These are phyloP conservation scores for Dipodomys stephensi DNA, from an alignment of 2,113 vertebrate genomes.

Conservation along the genomic window DNA sequence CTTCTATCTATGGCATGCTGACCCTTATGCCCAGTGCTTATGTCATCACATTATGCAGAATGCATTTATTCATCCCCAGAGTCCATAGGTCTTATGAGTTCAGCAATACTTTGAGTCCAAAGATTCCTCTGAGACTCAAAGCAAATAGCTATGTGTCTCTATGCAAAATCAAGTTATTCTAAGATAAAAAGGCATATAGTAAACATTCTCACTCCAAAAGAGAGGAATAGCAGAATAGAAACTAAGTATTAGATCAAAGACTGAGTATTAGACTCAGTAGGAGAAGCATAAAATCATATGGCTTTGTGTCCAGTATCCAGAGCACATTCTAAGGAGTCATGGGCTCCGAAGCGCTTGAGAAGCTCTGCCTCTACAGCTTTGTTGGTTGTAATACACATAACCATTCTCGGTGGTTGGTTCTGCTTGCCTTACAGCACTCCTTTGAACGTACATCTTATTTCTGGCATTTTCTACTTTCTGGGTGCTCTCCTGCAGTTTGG, in stretches of 20 bases:
- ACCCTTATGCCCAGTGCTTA: neutral
- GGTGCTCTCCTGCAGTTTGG: neutral
- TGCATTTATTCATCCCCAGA: neutral
- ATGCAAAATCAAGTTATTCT: neutral
- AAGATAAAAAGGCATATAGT: neutral
- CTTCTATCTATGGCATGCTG: too few relatives aligned
- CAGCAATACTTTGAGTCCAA: neutral
- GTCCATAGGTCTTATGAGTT: neutral
- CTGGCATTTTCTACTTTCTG: neutral
- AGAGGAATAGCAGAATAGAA: neutral
- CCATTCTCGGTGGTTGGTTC: neutral
- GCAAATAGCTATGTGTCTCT: neutral
- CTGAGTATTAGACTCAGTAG: neutral
- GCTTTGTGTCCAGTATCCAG: too few relatives aligned
- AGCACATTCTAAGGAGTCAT: neutral
- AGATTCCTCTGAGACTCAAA: neutral
- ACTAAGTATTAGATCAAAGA: neutral
- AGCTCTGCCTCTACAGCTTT: neutral
- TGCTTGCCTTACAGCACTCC: accelerated
- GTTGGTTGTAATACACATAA: too few relatives aligned
- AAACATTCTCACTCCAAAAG: neutral
- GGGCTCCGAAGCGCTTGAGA: too few relatives aligned
- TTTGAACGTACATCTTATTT: too few relatives aligned
- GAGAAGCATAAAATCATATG: neutral
- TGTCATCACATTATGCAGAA: neutral